These are phyloP conservation scores for Agonopterix heracliana DNA, from an alignment of 2,888 invertebrate genomes.

Conservation along the genomic window DNA sequence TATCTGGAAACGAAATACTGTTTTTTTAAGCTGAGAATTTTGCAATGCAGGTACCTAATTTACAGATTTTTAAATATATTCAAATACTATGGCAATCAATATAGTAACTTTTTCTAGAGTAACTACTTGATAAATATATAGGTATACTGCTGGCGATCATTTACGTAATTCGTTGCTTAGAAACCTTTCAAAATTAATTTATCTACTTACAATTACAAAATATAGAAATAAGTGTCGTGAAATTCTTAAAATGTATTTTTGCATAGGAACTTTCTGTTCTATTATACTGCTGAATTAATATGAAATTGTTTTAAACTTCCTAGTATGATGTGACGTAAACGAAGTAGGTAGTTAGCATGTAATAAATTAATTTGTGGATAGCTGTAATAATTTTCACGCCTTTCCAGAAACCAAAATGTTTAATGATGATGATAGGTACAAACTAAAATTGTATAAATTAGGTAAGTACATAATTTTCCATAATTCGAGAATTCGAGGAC, in stretches of 20 bases:
- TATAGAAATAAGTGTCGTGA: constrained; percentile 48
- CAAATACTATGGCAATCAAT: constrained; percentile 1
- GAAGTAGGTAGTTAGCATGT: too few species aligned
- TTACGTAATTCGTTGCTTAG: constrained; percentile 58
- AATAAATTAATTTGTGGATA: too few species aligned
- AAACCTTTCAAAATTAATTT: constrained; percentile 63
- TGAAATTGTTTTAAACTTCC: background rate
- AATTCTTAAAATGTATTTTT: constrained; percentile 51
- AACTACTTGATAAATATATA: constrained; percentile 19
- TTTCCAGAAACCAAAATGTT: too few species aligned
- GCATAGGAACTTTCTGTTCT: constrained; percentile 70
- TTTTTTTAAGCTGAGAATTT: too few species aligned
- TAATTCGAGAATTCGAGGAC: too few species aligned
- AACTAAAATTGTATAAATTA: background rate
- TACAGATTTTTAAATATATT: background rate
- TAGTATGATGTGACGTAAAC: too few species aligned
- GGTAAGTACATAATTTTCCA: background rate
- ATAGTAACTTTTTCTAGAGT: constrained; percentile 5
- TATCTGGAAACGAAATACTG: too few species aligned
- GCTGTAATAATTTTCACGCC: too few species aligned
- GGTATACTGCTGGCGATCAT: constrained; percentile 25
- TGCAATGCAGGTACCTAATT: constrained; percentile 6
- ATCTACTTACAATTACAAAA: constrained; percentile 53
- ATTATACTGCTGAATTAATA: constrained; percentile 34
- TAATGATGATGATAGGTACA: too few species aligned